Base-by-base conservation (phyloP, 1,140 invertebrate genomes). In the Lepidurus apus region DNA sequence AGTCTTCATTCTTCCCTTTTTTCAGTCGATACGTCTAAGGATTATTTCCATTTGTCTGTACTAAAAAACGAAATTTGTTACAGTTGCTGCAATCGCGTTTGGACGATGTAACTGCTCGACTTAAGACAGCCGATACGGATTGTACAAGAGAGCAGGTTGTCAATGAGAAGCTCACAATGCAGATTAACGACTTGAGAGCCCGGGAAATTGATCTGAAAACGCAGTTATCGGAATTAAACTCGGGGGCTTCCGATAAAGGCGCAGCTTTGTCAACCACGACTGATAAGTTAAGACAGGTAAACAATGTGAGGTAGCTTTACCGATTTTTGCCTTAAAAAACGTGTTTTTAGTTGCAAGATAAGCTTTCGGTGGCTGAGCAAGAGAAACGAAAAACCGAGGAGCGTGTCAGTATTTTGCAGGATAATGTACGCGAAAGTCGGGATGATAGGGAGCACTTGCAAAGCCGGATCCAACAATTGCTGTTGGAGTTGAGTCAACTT, bases 331-430 rank as follows among this genome's bases (percentile, higher is more conserved):
- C 34, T 34, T 34, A 4, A 34, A 34, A 34, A 34, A 3, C 34
- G 34, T 34, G 3, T 4, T 34, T 34, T 4, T 34, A 65, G 53
- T 65, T 65, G 53, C 53, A 65, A 65, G 53, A 65, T 1, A 65
- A 21, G 13, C 53, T 65, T 9, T 65, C 53, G 6, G 21, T 65
- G 13, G 53, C 53, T 7, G 53, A 65, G 13, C 53, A 65, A 65
- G 53, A 65, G 53, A 65, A 65, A 17, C 53, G 53, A n/a, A 65
- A 65, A 65, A 21, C 53, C 21, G 53, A 65, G 53, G 53, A 65
- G 21, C 53, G 53, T 13, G 53, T 21, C 9, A 65, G 21, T 65
- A 65, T 65, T 65, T 65, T 65, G 53, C 53, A 65, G 21, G 53
- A 65, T 21, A 65, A n/a, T 3, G 21, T 65, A 21, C 53, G 53